These are phyloP conservation scores for Clivina fossor DNA, from an alignment of 2,888 invertebrate genomes.

Conservation along the genomic window DNA sequence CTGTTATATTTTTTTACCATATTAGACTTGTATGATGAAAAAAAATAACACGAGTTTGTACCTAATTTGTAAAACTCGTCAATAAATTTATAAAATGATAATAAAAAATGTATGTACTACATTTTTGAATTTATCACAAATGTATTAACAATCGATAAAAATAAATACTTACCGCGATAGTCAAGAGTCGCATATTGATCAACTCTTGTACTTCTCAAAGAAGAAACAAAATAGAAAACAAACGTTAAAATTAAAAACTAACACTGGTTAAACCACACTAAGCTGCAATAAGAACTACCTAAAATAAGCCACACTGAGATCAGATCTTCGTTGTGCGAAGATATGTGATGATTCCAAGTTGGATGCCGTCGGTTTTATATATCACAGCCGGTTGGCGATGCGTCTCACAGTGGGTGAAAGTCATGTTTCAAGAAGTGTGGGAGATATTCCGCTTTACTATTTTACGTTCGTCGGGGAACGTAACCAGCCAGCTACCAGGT, in stretches of 20 bases:
- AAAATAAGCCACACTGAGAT: conserved; percentile 11
- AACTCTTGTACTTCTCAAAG: neutral
- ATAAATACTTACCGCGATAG: conserved; percentile 27
- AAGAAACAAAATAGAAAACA: too few relatives aligned
- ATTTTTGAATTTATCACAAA: too few relatives aligned
- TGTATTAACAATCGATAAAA: too few relatives aligned
- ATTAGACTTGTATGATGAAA: too few relatives aligned
- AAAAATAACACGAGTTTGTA: too few relatives aligned
- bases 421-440: conserved; percentile 21
- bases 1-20: too few relatives aligned
- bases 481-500: too few relatives aligned
- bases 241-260: neutral
- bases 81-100: too few relatives aligned
- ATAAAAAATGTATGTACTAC: too few relatives aligned
- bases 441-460: conserved; percentile 22
- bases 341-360: conserved; percentile 6
- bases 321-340: conserved; percentile 6
- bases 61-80: too few relatives aligned
- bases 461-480: too few relatives aligned
- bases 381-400: conserved; percentile 15
- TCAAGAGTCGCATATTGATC: conserved; percentile 19
- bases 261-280: conserved; percentile 10
- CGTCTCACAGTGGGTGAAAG: conserved; percentile 27
- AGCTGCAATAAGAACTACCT: too few relatives aligned
- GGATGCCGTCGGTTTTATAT: conserved; percentile 16